Conservation (phyloP, 2,888 invertebrate genomes). For the Drosophila nr. medialis region DNA sequence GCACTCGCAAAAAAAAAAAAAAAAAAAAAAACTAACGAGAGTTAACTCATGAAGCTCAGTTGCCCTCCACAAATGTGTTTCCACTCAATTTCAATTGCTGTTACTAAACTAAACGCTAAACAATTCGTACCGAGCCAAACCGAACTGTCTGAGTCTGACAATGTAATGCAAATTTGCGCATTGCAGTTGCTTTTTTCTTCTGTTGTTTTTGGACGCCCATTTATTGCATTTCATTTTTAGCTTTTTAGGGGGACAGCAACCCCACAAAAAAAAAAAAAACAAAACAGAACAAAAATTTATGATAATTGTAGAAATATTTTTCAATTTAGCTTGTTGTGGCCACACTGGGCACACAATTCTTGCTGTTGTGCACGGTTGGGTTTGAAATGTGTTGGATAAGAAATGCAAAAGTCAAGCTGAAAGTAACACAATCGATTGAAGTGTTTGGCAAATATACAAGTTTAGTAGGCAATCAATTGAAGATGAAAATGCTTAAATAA, state of each 20-base stretch:
- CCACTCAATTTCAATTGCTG: conserved; percentile 75
- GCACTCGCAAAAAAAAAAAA: conserved; percentile 45
- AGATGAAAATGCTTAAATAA: neutral
- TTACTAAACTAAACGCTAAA: conserved; percentile 31
- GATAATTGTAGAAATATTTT: conserved; percentile 55
- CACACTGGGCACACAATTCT: conserved; percentile 7
- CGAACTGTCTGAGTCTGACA: conserved; percentile 23
- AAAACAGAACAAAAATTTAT: conserved; percentile 44
- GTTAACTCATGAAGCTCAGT: conserved; percentile 2
- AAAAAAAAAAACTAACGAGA: neutral
- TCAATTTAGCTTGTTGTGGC: conserved; percentile 43
- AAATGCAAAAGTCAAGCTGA: conserved; percentile 21
- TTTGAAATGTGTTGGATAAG: conserved; percentile 45
- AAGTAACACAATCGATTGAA: conserved; percentile 9
- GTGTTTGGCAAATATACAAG: conserved; percentile 23
- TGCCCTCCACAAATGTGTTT: conserved; percentile 57
- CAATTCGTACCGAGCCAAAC: conserved; percentile 33
- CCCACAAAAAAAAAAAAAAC: conserved; percentile 19
- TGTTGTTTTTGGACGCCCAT: conserved; percentile 46
- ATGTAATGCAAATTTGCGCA: conserved; percentile 65
- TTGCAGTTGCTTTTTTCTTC: conserved; percentile 58
- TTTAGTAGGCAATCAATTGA: neutral
- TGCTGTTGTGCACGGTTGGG: neutral
- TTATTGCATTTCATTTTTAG: conserved; percentile 27
- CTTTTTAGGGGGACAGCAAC: conserved; percentile 19